Evolutionary conservation across 1,140 invertebrate species (phyloP).

Genomic region (Drosophila littoralis): DNA sequence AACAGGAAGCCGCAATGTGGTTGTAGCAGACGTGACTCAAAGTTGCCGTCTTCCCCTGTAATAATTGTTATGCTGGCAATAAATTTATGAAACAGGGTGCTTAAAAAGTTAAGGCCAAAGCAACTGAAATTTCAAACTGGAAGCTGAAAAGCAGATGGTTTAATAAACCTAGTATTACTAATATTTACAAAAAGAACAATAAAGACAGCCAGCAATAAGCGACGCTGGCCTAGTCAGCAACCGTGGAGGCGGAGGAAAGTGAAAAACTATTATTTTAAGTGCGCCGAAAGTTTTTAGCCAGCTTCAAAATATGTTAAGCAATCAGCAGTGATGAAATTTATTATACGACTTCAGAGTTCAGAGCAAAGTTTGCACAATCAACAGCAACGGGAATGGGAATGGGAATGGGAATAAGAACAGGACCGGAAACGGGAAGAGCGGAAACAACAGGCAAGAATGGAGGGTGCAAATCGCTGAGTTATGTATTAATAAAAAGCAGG

Average conservation of each 20-base stretch:
- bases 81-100: constrained; percentile 63
- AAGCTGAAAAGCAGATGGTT: constrained; percentile 18
- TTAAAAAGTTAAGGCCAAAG: constrained; percentile 54
- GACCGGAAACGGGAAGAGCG: not conserved
- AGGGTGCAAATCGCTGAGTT: constrained; percentile 53
- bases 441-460: constrained; percentile 11
- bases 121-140: not conserved
- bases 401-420: not conserved
- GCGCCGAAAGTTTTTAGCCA: constrained; percentile 53
- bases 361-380: constrained; percentile 71
- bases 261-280: constrained; percentile 46
- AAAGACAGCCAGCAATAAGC: not conserved
- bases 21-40: constrained; percentile 18
- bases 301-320: constrained; percentile 58
- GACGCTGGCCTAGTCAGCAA: not conserved
- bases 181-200: constrained; percentile 41
- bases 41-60: constrained; percentile 55
- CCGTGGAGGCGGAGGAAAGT: constrained; percentile 1
- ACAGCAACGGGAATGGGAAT: constrained; percentile 2
- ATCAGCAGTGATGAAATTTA: constrained; percentile 75
- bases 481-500: constrained; percentile 51
- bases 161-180: constrained; percentile 65
- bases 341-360: constrained; percentile 63
- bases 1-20: constrained; percentile 11
- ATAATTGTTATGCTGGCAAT: constrained; percentile 51